These are phyloP conservation scores for Eulemur coronatus DNA, from an alignment of 2,797 vertebrate genomes.

Conservation along the genomic window DNA sequence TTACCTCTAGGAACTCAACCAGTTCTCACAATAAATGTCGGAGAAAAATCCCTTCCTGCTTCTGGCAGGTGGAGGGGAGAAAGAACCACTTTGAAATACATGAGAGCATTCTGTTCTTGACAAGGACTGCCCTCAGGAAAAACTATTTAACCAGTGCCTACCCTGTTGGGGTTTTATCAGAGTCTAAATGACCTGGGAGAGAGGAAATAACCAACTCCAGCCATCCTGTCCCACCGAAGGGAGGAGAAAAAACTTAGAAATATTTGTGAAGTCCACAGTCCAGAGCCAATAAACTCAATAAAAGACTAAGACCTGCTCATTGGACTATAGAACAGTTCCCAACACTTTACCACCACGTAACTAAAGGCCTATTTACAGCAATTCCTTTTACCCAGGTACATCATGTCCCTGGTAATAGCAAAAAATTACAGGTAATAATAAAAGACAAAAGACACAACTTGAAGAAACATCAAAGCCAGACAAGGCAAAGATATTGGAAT, in stretches of 20 bases:
- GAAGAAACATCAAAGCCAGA: not conserved
- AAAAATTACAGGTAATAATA: not conserved
- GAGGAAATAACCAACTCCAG: not conserved
- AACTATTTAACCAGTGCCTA: not conserved
- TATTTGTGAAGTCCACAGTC: not conserved
- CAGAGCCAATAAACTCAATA: not conserved
- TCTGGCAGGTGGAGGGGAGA: not conserved
- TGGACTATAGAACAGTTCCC: not conserved
- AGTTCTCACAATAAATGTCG: not conserved
- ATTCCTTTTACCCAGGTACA: not conserved
- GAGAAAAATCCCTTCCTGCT: not conserved
- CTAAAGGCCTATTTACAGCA: not conserved
- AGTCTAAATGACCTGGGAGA: not conserved
- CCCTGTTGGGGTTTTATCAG: not conserved
- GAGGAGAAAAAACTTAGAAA: not conserved
- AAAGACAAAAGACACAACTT: not conserved
- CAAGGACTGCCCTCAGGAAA: not conserved
- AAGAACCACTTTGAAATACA: not conserved
- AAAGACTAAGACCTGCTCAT: not conserved
- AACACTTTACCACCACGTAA: not conserved
- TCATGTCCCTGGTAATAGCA: not conserved
- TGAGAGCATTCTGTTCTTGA: not conserved
- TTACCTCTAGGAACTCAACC: not conserved
- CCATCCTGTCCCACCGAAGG: not conserved
- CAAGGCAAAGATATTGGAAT: not conserved